Evolutionary conservation across 2,797 vertebrate genomes (phyloP), one percentile per base, ranked within the genome.

Genomic region (Nannoperca obscura): DNA sequence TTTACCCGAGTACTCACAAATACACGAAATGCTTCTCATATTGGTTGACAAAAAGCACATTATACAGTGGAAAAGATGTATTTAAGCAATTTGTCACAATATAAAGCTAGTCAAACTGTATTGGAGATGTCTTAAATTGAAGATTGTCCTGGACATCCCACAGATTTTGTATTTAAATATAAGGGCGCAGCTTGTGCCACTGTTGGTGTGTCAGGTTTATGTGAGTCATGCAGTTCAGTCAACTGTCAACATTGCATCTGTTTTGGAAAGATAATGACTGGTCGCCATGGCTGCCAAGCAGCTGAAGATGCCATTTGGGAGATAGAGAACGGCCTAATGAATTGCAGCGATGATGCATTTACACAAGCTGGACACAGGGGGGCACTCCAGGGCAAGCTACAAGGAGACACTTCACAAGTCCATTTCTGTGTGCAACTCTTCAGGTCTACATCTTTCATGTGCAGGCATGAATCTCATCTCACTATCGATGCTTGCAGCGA

Each of bases 221-320:
- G 65, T 0, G 20, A 68, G 79, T 85, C 68, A 60, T 62, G 34
- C 57, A 64, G 63, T 55, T 76, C 71, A 78, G 75, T 64, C 55
- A 83, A 76, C 81, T 80, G 84, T 83, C 78, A 79, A 67, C 59
- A 63, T 20, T 44, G 17, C 73, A 34, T 88, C 83, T 93, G 92
- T 83, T 91, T 85, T 66, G 69, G 50, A 52, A 74, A 89, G 86
- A 91, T 93, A 92, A 89, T 86, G 87, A 75, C 52, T 76, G 71
- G 88, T 90, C 24, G 82, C 62, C 86, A 91, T 89, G 83, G 83
- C 77, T 81, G 83, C 83, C 27, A 57, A 81, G 74, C 65, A 22
- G 42, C 76, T 63, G 74, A 83, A 81, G 89, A 82, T 86, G 52
- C 82, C 64, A 46, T 83, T 74, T 58, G 71, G 80, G 80, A 88